Conservation (phyloP, 2,113 vertebrate genomes). For the Scartelaos histophorus region DNA sequence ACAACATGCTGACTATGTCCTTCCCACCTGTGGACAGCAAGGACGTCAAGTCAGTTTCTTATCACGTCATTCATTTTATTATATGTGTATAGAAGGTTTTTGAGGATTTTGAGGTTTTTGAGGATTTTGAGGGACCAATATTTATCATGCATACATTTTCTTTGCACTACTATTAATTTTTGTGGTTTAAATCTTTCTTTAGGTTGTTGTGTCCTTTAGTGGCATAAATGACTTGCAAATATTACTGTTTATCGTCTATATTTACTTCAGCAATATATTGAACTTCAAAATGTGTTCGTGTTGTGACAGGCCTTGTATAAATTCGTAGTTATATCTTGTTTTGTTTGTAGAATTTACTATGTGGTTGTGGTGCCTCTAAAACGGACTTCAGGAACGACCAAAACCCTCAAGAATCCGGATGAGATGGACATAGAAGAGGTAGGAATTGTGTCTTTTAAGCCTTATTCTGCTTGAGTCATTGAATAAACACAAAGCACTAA, state of each 20-base stretch:
- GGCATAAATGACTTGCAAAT: no score
- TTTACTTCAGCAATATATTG: no score
- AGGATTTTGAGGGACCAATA: no score
- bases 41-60: constrained; percentile 82
- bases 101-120: no score
- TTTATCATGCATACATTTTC: no score
- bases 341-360: constrained; percentile 81
- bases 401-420: constrained; percentile 85
- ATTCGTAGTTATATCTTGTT: not conserved
- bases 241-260: no score
- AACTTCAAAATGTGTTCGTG: no score
- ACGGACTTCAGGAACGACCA: constrained; percentile 80
- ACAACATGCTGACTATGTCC: constrained; percentile 84
- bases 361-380: constrained; percentile 91
- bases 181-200: no score
- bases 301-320: no score
- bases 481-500: not conserved
- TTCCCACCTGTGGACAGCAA: constrained; percentile 83
- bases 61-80: no score
- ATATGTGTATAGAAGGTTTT: not conserved
- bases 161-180: no score
- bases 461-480: not conserved
- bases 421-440: constrained; percentile 98
- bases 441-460: not conserved
- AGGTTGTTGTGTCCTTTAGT: no score